Percentiles rank a stretch among this genome's conserved stretches.
phyloP scores from a whole-genome alignment of 2,888 invertebrate genomes.

The Cerceris rybyensis region DNA sequence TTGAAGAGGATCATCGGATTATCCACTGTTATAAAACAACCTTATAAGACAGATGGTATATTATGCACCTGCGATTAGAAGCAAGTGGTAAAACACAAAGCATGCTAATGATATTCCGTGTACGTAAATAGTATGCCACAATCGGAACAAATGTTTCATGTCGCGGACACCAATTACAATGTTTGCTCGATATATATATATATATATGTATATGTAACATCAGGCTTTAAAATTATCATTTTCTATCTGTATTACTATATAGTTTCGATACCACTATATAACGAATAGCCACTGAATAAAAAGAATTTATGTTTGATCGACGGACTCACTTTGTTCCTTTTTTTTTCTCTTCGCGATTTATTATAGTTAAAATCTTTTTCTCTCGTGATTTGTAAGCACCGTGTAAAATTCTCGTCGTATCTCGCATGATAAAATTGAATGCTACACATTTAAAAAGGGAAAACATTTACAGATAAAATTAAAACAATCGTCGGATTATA shows the following conservation, averaged over 20 bases:
- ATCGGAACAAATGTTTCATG: constrained; percentile 53
- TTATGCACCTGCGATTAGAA: constrained; percentile 42
- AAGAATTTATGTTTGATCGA: constrained; percentile 7
- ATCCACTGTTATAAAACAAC: constrained; percentile 46
- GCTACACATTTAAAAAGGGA: constrained; percentile 3
- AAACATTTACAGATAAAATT: constrained; percentile 31
- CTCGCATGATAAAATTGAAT: neutral
- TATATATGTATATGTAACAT: constrained; percentile 26
- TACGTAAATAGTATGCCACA: constrained; percentile 50
- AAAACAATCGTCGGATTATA: constrained; percentile 23
- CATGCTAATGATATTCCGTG: constrained; percentile 57
- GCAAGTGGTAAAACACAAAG: constrained; percentile 54
- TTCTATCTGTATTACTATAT: constrained; percentile 50
- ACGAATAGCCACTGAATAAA: constrained; percentile 54
- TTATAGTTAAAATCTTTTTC: neutral
- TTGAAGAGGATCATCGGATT: constrained; percentile 28
- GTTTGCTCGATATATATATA: constrained; percentile 21
- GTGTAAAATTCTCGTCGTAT: neutral
- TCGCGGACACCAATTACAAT: constrained; percentile 55
- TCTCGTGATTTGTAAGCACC: neutral
- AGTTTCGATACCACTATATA: constrained; percentile 33
- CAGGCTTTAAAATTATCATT: constrained; percentile 43
- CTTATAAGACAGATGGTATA: constrained; percentile 27
- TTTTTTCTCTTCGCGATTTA: neutral
- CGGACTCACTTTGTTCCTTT: neutral